Evolutionary conservation across 2,888 invertebrate species (phyloP), one percentile per base, ranked within the genome.

Genomic region (Elgonia sp.): DNA sequence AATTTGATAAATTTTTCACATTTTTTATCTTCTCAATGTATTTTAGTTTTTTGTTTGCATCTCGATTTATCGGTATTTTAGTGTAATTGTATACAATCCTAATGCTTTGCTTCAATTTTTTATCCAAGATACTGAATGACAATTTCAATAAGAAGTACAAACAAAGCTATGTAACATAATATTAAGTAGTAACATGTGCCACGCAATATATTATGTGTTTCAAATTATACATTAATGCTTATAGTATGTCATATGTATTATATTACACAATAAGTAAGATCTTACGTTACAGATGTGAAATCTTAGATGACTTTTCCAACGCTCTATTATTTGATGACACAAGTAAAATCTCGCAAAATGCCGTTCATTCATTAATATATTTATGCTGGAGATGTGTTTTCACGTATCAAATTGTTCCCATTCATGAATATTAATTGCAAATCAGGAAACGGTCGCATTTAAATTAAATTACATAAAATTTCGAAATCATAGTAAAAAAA

Each of bases 161-260:
- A 39, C 40, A 39, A 46, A 12, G 46, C 46, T 46, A 46, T 42
- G 65, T 40, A 42, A 67, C 42, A 12, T 10, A 46, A 46, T 46
- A 46, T 46, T 46, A 46, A 46, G 14, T 2, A 46, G 46, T 46
- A 46, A 14, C 12, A 46, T 46, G 46, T 12, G 14, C 46, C 14
- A 46, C 46, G 14, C 46, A 46, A 46, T 46, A 46, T 46, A 46
- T 46, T 57, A 55, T 55, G 46, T 46, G 46, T 46, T 10, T 46
- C 79, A 67, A 79, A 67, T 79, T 67, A 37, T 67, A 67, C 67
- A 57, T 67, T 55, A 67, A 63, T 46, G 50, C 75, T 63, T n/a
- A 37, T 42, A 20, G 62, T 14, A 75, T 42, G 65, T 53, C 77
- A 39, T 55, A 53, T 46, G 14, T 77, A 77, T 77, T 53, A 39